A percentile compares a stretch with the other conserved stretches of the same genome.
phyloP scores from a whole-genome alignment of 2,113 vertebrate species.

The Phodopus roborovskii region DNA sequence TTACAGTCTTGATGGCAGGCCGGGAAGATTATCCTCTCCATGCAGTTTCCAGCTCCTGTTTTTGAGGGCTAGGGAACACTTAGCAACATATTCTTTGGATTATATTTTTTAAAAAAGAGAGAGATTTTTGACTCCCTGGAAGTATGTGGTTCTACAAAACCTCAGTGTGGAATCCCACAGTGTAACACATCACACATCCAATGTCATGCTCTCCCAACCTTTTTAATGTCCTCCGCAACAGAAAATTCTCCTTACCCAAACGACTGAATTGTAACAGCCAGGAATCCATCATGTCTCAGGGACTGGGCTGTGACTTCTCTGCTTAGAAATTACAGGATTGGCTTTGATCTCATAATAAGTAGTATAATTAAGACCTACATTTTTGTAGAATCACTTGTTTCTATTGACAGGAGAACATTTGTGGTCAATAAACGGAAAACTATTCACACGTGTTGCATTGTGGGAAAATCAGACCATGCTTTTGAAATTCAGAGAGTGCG shows the following conservation, averaged over 20 bases:
- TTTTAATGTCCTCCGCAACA: background rate
- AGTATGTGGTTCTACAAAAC: background rate
- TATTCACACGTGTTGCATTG: background rate
- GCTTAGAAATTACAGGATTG: background rate
- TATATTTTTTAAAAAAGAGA: slow-evolving; percentile 47
- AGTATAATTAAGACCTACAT: slow-evolving; percentile 21
- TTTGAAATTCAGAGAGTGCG: background rate
- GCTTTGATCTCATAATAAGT: slow-evolving; percentile 43
- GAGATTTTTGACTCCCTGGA: background rate
- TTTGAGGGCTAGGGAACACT: background rate
- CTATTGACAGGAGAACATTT: background rate
- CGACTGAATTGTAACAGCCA: background rate
- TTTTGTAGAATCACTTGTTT: background rate
- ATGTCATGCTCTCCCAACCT: too few species aligned
- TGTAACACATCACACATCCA: background rate
- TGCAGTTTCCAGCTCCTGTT: background rate
- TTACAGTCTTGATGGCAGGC: background rate
- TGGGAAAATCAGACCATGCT: background rate
- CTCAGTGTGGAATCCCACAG: background rate
- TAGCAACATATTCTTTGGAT: background rate
- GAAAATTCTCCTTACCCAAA: background rate
- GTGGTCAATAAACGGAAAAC: background rate
- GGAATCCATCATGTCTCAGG: background rate
- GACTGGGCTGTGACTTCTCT: background rate
- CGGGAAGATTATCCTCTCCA: slow-evolving; percentile 4